Evolutionary conservation across 1,140 invertebrate species (phyloP).

Genomic region (Streblospio benedicti): DNA sequence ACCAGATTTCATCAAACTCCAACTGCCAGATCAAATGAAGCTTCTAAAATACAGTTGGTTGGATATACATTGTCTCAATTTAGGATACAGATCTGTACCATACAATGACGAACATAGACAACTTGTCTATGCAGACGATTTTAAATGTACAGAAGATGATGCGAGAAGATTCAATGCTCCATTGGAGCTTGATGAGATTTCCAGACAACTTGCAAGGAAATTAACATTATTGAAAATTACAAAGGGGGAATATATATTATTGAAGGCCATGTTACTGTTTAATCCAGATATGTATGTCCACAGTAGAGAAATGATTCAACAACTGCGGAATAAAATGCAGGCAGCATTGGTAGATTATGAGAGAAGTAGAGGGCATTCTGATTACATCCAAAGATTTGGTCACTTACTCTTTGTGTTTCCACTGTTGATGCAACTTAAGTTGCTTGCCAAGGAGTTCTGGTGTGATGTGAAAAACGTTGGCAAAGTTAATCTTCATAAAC

Average conservation of each 20-base stretch:
- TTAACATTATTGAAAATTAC: conserved; percentile 70
- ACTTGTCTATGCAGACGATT: conserved; percentile 43
- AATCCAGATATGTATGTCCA: conserved; percentile 66
- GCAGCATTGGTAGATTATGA: conserved; percentile 74
- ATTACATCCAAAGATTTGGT: conserved; percentile 57
- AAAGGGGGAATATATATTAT: conserved; percentile 82
- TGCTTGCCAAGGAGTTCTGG: conserved; percentile 82
- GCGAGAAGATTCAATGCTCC: conserved; percentile 31
- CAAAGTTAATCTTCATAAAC: conserved; percentile 87
- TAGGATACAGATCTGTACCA: conserved; percentile 68
- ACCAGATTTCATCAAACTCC: conserved; percentile 80
- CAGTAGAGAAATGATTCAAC: conserved; percentile 69
- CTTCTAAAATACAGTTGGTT: conserved; percentile 91
- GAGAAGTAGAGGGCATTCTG: conserved; percentile 60
- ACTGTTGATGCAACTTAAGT: conserved; percentile 73
- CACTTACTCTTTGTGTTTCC: conserved; percentile 82
- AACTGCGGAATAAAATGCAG: conserved; percentile 78
- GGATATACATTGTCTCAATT: conserved; percentile 84
- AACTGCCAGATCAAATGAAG: conserved; percentile 92
- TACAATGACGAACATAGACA: conserved; percentile 38
- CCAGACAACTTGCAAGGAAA: conserved; percentile 72
- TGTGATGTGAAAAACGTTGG: conserved; percentile 74
- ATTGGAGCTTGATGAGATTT: conserved; percentile 64
- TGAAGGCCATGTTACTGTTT: conserved; percentile 84
- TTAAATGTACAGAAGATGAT: conserved; percentile 38